Evolutionary conservation across 2,888 invertebrate species (phyloP).

Genomic region (Leucania comma): DNA sequence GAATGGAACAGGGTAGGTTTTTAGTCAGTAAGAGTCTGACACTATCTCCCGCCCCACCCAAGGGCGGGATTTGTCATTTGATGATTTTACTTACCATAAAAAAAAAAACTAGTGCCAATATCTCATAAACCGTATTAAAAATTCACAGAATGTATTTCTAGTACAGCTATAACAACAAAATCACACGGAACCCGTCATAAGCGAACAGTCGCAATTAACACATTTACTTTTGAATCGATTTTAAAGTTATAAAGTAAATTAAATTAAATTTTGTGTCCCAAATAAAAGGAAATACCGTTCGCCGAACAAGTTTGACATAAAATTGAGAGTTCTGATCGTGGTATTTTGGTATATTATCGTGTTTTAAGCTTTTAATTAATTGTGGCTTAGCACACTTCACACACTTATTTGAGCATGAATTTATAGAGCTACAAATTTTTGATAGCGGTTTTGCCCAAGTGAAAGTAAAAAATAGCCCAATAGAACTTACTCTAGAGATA

Average conservation of each 20-base stretch:
- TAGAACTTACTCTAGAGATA: too few relatives aligned
- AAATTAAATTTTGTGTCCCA: slow-evolving; percentile 3
- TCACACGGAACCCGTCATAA: too few relatives aligned
- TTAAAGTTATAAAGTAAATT: background rate
- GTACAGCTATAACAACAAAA: too few relatives aligned
- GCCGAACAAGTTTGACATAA: slow-evolving; percentile 31
- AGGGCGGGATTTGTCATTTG: too few relatives aligned
- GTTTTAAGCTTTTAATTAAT: slow-evolving; percentile 4
- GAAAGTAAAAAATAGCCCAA: background rate
- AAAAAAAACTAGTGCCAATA: too few relatives aligned
- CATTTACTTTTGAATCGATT: background rate
- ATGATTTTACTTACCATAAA: too few relatives aligned
- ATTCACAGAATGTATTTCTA: too few relatives aligned
- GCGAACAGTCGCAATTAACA: too few relatives aligned
- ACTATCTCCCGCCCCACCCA: too few relatives aligned
- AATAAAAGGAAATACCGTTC: slow-evolving; percentile 32
- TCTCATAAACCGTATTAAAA: too few relatives aligned
- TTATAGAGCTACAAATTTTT: background rate
- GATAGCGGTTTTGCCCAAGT: background rate
- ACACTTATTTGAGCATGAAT: background rate
- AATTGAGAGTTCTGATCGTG: slow-evolving; percentile 8
- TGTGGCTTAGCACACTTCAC: background rate
- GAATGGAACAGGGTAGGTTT: too few relatives aligned
- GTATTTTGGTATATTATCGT: background rate
- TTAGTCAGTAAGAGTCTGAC: too few relatives aligned